Conservation (phyloP, 2,888 invertebrate species). For the Tiphia femorata region DNA sequence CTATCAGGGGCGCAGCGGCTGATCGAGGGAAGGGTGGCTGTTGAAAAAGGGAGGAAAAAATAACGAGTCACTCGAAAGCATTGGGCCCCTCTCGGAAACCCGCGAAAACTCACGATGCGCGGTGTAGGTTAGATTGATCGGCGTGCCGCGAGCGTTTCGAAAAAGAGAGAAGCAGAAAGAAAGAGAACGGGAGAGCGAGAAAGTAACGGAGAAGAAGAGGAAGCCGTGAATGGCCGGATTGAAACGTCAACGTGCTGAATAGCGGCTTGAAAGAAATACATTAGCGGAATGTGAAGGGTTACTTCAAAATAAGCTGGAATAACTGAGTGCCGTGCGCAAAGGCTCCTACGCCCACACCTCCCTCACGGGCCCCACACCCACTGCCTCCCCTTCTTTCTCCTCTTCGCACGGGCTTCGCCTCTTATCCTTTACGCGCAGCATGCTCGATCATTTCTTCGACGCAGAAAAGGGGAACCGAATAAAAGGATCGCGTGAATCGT, state of each 20-base stretch:
- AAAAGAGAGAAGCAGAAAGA: slow-evolving; percentile 20
- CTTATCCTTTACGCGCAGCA: slow-evolving; percentile 33
- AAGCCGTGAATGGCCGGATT: slow-evolving; percentile 62
- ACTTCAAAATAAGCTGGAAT: slow-evolving; percentile 52
- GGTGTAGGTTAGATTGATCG: slow-evolving; percentile 59
- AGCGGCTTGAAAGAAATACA: slow-evolving; percentile 60
- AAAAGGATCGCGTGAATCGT: too few species aligned
- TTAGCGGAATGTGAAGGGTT: slow-evolving; percentile 60
- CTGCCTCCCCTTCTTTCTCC: slow-evolving; percentile 14
- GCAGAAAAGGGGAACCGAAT: slow-evolving; percentile 26
- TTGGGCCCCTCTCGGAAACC: too few species aligned
- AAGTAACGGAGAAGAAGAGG: slow-evolving; percentile 34
- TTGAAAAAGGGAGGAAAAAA: slow-evolving; percentile 23
- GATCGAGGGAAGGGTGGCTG: neutral
- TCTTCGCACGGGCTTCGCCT: slow-evolving; percentile 8
- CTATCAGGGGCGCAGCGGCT: neutral
- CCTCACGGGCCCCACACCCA: slow-evolving; percentile 10
- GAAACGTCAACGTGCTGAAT: slow-evolving; percentile 60
- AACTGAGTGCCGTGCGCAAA: slow-evolving; percentile 35
- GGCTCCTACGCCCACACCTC: too few species aligned
- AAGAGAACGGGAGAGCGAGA: neutral
- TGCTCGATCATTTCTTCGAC: slow-evolving; percentile 48
- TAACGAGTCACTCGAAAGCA: slow-evolving; percentile 49
- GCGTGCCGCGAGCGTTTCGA: slow-evolving; percentile 53
- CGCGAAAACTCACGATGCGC: slow-evolving; percentile 44